phyloP scores from a whole-genome alignment of 2,797 vertebrate genomes.

The Chelidonichthys spinosus region DNA sequence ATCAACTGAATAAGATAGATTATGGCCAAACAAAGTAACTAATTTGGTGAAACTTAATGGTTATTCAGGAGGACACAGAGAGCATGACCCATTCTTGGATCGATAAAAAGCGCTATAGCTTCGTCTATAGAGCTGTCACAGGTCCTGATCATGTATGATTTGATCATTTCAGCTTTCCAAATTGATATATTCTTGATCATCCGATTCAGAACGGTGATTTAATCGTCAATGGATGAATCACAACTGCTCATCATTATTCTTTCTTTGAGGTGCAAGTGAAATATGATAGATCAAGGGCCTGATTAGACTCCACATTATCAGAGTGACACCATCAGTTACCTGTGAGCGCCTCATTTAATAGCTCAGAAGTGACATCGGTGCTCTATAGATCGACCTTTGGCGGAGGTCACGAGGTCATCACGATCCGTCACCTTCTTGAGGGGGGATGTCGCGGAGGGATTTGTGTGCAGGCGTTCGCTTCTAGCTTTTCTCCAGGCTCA shows the following conservation, averaged over 20 bases:
- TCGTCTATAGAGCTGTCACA: no score
- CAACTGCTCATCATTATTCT: slow-evolving; percentile 5
- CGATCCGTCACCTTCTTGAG: slow-evolving; percentile 41
- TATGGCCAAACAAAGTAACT: no score
- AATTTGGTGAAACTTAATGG: neutral
- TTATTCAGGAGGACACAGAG: neutral
- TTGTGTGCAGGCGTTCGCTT: slow-evolving; percentile 54
- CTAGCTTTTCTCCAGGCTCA: slow-evolving; percentile 49
- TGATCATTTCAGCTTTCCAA: no score
- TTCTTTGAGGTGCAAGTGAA: slow-evolving; percentile 1
- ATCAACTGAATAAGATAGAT: neutral
- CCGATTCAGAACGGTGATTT: neutral
- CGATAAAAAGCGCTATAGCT: no score
- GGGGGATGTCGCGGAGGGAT: slow-evolving; percentile 40
- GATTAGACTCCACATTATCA: slow-evolving; percentile 20
- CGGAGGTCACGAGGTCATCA: slow-evolving; percentile 58
- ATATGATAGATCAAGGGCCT: slow-evolving; percentile 13
- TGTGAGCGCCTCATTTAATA: slow-evolving; percentile 19
- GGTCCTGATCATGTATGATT: neutral
- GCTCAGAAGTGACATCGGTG: slow-evolving; percentile 19
- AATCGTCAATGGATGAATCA: slow-evolving; percentile 9
- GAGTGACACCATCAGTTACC: slow-evolving; percentile 18
- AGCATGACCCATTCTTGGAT: neutral
- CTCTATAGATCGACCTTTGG: slow-evolving; percentile 20
- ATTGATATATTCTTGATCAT: slow-evolving; percentile 1